These are phyloP conservation scores for Heliopora coerulea DNA, from an alignment of 92 coral and sea anemone genomes.

Conservation along the genomic window DNA sequence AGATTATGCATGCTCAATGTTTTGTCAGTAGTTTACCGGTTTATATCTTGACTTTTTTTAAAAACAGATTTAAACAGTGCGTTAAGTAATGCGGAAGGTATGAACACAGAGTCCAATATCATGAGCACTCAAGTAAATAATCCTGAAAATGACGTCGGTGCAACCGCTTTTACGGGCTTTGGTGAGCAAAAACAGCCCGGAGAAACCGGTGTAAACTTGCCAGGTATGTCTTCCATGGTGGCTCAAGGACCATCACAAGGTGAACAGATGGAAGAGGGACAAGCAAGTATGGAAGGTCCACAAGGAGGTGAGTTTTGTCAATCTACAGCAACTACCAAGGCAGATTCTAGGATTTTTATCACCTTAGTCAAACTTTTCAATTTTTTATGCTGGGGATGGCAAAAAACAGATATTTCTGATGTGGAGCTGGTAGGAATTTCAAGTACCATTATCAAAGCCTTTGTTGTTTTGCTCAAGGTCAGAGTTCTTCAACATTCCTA, in stretches of 20 bases:
- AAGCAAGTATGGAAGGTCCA: slow-evolving; percentile 31
- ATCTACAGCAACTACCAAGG: too few species aligned
- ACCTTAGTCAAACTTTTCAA: too few species aligned
- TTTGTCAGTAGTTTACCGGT: too few species aligned
- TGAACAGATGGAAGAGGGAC: slow-evolving; percentile 38
- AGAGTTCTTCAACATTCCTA: too few species aligned
- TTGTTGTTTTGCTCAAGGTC: too few species aligned
- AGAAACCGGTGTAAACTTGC: neutral
- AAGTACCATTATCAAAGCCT: too few species aligned
- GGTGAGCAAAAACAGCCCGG: slow-evolving; percentile 19
- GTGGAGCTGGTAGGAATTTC: too few species aligned
- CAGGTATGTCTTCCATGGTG: slow-evolving; percentile 1
- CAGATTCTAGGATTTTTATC: too few species aligned
- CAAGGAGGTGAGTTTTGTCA: slow-evolving; percentile 23
- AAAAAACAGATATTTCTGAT: too few species aligned
- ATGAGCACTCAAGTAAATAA: slow-evolving; percentile 7
- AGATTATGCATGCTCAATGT: too few species aligned
- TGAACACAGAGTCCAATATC: slow-evolving; percentile 25
- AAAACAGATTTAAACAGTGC: slow-evolving; percentile 5
- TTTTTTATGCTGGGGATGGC: too few species aligned
- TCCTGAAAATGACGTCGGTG: slow-evolving; percentile 17
- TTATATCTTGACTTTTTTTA: neutral
- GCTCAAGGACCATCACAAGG: neutral
- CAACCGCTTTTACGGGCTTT: slow-evolving; percentile 15
- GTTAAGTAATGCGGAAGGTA: slow-evolving; percentile 9